Conservation (phyloP, 1,140 invertebrate species). For the Drosophila saltans region DNA sequence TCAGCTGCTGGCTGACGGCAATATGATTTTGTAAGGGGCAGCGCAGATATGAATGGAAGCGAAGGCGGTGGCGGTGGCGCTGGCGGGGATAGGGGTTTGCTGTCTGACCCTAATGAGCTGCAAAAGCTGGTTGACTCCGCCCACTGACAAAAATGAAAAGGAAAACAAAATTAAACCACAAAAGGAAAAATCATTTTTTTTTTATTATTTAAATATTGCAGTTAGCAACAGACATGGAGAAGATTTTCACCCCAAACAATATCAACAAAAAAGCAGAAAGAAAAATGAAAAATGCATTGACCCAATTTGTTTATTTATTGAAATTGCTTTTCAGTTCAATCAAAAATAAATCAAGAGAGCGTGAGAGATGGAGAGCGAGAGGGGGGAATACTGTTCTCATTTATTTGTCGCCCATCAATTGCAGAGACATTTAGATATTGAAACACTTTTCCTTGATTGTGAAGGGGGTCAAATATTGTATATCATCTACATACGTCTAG, state of each 20-base stretch:
- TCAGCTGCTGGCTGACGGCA: not conserved
- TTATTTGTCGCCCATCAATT: slow-evolving; percentile 18
- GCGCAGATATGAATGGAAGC: not conserved
- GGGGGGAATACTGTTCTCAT: slow-evolving; percentile 38
- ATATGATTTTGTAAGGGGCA: too few relatives aligned
- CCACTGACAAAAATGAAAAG: slow-evolving; percentile 4
- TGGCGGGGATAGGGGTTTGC: not conserved
- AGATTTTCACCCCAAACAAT: slow-evolving; percentile 3
- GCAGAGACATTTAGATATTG: not conserved
- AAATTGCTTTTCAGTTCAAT: slow-evolving; percentile 72
- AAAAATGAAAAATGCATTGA: slow-evolving; percentile 47
- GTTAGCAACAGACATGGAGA: slow-evolving; percentile 43
- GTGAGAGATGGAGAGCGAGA: slow-evolving; percentile 2
- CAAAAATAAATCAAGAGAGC: slow-evolving; percentile 18
- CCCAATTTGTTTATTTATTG: slow-evolving; percentile 78
- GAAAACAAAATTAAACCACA: not conserved
- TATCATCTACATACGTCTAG: not conserved
- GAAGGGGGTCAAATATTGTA: not conserved
- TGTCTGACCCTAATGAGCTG: slow-evolving; percentile 64
- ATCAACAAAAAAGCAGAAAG: not conserved
- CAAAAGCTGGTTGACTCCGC: slow-evolving; percentile 5
- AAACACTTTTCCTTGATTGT: slow-evolving; percentile 4
- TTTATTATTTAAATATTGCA: slow-evolving; percentile 42
- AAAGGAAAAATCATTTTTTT: slow-evolving; percentile 17
- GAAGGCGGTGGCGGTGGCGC: too few relatives aligned